Evolutionary conservation across 2,797 vertebrate species (phyloP), one percentile per base, ranked within the genome.

Genomic region (Phaenicophaeus curvirostris): DNA sequence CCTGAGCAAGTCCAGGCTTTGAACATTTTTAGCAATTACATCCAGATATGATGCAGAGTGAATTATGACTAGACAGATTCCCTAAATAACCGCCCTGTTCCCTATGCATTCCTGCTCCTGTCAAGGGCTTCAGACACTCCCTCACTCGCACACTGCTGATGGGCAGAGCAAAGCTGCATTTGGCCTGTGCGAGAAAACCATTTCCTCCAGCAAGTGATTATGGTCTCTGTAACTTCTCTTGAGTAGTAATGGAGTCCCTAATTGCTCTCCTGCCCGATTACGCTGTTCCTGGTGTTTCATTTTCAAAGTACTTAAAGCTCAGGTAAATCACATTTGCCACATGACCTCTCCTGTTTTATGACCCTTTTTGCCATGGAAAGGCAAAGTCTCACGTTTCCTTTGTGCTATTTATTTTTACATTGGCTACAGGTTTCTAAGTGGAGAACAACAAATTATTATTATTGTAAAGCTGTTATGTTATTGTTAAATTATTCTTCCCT

Each of bases 221-320:
- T 12, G 83, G 89, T 75, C 93, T 91, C 71, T 93, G 85, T 19
- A 91, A 95, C 93, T 94, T 86, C 93, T 96, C 95, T 73, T 39
- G 91, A 96, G 94, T 96, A 92, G 91, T 96, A 94, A 96, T 94
- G 87, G 93, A 95, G 89, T 85, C 87, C 85, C 77, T 97, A 96
- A 97, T 96, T 96, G 92, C 94, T 91, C 83, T 95, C 73, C 91
- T 91, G 93, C 82, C 93, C 90, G 95, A 96, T 97, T 97, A 96
- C 88, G 93, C 93, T 88, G 83, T 85, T 96, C 89, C 94, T 94
- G 87, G 95, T 96, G 95, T 97, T 96, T 96, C 93, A 96, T 96
- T 97, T 97, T 97, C 91, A 82, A 94, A 88, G 89, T 54, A 90
- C 87, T 96, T 96, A 89, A 94, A 93, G 89, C 79, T 87, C 91